Conservation (phyloP, 2,888 invertebrate genomes). For the Seladonia tumulorum region DNA sequence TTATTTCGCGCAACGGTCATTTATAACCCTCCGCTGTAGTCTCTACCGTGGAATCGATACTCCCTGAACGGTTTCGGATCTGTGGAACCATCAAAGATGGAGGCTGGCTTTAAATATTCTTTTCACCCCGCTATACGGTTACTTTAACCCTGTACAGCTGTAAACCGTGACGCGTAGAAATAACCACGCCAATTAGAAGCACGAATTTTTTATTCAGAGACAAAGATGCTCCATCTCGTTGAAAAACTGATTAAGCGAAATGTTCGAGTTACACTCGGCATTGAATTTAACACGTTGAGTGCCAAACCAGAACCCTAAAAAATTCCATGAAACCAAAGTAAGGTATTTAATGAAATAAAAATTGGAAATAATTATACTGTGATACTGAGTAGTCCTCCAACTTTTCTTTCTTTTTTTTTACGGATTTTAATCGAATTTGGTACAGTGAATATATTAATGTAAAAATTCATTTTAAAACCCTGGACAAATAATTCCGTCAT, state of each 20-base stretch:
- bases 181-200: background rate
- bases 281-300: no score
- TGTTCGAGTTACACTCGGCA: no score
- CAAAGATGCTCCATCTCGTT: background rate
- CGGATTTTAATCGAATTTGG: no score
- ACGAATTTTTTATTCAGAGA: background rate
- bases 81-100: constrained; percentile 36
- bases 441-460: no score
- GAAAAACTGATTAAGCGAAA: background rate
- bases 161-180: background rate
- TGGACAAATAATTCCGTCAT: no score
- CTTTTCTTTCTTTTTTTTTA: no score
- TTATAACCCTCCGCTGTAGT: constrained; percentile 68
- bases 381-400: no score
- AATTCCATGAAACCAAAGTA: no score
- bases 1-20: constrained; percentile 71
- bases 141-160: background rate
- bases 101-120: background rate
- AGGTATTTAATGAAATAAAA: no score
- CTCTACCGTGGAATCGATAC: constrained; percentile 63
- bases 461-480: no score
- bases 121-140: background rate
- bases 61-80: constrained; percentile 49
- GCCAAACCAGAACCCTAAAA: no score
- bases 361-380: no score